These are phyloP conservation scores for Achlya flavicornis DNA, from an alignment of 2,888 invertebrate genomes.

Conservation along the genomic window DNA sequence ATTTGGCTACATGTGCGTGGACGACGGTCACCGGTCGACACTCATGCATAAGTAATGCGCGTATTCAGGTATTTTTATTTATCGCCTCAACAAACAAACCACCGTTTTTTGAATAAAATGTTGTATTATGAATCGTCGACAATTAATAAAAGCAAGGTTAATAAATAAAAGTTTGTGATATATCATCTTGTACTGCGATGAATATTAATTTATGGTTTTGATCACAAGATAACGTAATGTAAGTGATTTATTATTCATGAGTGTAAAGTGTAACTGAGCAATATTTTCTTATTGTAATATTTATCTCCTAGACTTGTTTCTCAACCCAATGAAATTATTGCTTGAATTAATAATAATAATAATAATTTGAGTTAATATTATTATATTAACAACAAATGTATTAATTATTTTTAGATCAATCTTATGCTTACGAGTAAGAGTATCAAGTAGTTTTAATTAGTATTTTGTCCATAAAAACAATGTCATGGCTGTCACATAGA, in stretches of 20 bases:
- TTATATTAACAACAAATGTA: neutral
- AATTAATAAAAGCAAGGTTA: constrained; percentile 32
- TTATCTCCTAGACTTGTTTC: no score
- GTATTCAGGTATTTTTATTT: constrained; percentile 41
- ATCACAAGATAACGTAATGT: neutral
- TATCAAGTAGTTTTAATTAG: no score
- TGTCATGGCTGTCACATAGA: no score
- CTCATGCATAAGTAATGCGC: constrained; percentile 42
- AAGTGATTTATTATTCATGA: neutral
- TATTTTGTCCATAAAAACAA: no score
- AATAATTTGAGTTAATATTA: no score
- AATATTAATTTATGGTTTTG: neutral
- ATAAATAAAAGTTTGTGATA: constrained; percentile 20
- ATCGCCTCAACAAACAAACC: constrained; percentile 31
- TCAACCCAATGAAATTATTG: no score
- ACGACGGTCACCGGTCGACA: constrained; percentile 32
- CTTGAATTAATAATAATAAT: no score
- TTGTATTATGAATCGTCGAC: constrained; percentile 41
- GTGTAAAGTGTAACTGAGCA: neutral
- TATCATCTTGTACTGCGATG: neutral
- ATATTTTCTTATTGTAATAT: neutral
- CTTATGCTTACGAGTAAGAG: no score
- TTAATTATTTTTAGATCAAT: no score
- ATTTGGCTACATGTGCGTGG: constrained; percentile 43
- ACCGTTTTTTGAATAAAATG: constrained; percentile 15